Percentiles rank a stretch among this genome's conserved stretches.
Conservation (phyloP, 2,797 vertebrate genomes). For the Muscicapa comitata region DNA sequence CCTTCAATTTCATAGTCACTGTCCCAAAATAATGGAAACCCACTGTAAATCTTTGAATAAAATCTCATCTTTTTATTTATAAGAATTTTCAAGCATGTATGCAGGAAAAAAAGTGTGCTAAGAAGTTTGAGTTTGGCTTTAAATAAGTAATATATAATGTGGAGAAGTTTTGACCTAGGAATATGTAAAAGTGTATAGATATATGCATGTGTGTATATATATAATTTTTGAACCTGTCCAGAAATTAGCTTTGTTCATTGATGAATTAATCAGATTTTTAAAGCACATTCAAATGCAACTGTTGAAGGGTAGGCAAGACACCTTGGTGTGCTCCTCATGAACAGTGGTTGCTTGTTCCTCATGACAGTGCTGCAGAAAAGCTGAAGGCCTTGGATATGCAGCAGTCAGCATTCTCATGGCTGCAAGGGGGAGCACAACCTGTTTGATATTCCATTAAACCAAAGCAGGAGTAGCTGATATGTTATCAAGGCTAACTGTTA, state of each 20-base stretch:
- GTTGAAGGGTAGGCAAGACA: neutral
- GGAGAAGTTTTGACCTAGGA: neutral
- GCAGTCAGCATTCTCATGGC: neutral
- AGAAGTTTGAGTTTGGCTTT: neutral
- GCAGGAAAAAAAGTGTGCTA: neutral
- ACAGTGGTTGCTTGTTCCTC: neutral
- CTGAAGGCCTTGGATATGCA: fast-evolving
- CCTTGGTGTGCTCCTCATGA: neutral
- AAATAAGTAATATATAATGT: neutral
- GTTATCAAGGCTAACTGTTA: neutral
- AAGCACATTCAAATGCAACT: neutral
- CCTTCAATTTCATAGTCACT: neutral
- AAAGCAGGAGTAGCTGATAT: neutral
- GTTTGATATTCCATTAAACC: neutral
- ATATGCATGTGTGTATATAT: fast-evolving
- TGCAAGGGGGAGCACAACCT: neutral
- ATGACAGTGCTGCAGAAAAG: fast-evolving
- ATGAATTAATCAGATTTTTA: neutral
- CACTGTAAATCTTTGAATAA: neutral
- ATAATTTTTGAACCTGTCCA: neutral
- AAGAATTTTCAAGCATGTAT: neutral
- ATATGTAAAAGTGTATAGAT: too few species aligned
- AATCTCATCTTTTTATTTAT: neutral
- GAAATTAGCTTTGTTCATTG: neutral
- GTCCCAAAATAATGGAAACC: neutral